Evolutionary conservation across 1,140 invertebrate species (phyloP), one percentile per base, ranked within the genome.

Genomic region (Drosophila carrolli): DNA sequence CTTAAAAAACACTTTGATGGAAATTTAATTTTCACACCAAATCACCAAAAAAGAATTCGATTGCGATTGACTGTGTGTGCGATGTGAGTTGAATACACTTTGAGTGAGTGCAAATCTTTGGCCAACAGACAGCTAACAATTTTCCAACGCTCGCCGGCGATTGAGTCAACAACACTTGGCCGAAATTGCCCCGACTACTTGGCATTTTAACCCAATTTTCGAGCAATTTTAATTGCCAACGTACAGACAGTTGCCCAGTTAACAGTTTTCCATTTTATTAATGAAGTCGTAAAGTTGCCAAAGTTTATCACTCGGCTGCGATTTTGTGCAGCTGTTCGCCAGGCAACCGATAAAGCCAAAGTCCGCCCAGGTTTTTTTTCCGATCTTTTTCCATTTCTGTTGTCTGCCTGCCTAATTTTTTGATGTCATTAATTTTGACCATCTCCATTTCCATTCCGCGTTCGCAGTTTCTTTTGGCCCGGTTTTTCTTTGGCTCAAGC

Each of bases 231-330:
- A 71, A 72, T 81, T 67, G 76, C 67, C 44, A 44, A 10, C 35
- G 41, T 53, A 53, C 50, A 53, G 50, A 53, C 50, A 37, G 50
- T 53, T 37, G 32, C 14, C 32, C 50, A 37, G 50, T 44, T 16
- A 58, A 66, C 41, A 57, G 53, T 61, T 78, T 65, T 37, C 47
- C 43, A 68, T 61, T 75, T 51, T 44, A 63, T 65, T 70, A 75
- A 81, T 75, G 35, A 65, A 60, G 58, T 68, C 51, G 40, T 65
- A 60, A 79, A 74, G 37, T 59, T 57, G 58, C 48, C 40, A 56
- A 67, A 70, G 44, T 79, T 78, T 65, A 78, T 78, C 67, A 76
- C 75, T 59, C 63, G 43, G n/a, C 46, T 59, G 44, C 50, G 32
- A 58, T 41, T 62, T 53, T 48, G 19, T 56, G 29, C 53, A 60